A percentile compares a stretch with the other conserved stretches of the same genome.
phyloP scores from a whole-genome alignment of 2,113 vertebrate species.

The Eurystomus gularis region DNA sequence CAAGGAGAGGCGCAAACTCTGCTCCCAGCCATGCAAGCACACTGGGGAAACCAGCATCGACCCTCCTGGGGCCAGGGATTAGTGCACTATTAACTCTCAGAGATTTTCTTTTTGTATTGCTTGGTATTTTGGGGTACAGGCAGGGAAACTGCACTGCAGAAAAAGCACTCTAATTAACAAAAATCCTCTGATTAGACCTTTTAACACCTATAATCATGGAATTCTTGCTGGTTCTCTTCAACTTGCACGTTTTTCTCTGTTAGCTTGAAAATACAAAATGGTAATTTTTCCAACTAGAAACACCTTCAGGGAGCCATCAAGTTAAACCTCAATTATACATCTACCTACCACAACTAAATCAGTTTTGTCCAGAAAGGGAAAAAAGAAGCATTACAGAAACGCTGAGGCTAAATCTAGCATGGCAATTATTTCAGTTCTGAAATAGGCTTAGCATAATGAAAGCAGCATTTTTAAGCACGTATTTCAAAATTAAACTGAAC shows the following conservation, averaged over 20 bases:
- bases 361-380: not conserved
- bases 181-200: not conserved
- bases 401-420: conserved; percentile 16
- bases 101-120: not conserved
- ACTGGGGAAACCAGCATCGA: fast-evolving
- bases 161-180: not conserved
- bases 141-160: not conserved
- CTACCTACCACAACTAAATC: conserved; percentile 14
- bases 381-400: not conserved
- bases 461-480: conserved; percentile 35
- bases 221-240: conserved; percentile 1
- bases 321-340: conserved; percentile 33
- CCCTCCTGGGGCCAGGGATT: not conserved
- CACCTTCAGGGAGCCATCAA: conserved; percentile 30
- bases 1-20: not conserved
- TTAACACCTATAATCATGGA: not conserved
- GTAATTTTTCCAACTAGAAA: conserved; percentile 23
- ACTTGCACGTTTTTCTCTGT: not conserved
- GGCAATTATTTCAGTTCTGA: not conserved
- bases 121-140: not conserved
- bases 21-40: not conserved
- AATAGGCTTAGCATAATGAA: conserved; percentile 50
- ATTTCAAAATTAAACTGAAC: not conserved
- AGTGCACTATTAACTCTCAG: not conserved
- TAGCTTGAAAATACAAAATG: not conserved